Base-by-base conservation (phyloP, 2,797 vertebrate genomes). In the Muscicapa striata region DNA sequence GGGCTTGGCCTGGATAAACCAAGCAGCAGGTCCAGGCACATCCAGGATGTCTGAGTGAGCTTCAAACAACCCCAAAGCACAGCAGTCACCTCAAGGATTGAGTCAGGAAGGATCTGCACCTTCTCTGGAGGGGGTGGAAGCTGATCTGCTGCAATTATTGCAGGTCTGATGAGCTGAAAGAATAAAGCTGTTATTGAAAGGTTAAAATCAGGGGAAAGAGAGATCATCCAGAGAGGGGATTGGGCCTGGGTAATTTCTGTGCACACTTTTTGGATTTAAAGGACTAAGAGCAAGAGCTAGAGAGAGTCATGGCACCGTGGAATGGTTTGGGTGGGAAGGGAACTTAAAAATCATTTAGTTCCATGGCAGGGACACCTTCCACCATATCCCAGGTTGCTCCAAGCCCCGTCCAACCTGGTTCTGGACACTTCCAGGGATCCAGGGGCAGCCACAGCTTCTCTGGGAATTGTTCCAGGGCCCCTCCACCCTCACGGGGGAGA, bases 361-460 rank as follows among this genome's bases (percentile, higher is more conserved):
- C 29, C 45, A 52, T 0, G 4, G 16, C 20, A 74, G 5, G 18
- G 26, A 61, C 46, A 22, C 1, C 15, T 67, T 26, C 46, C n/a
- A 40, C 38, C 4, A 15, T 17, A 15, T 17, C 45, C 68, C 68
- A 67, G 76, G 26, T 0, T 30, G 24, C 45, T 87, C 16, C 75
- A 36, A 58, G 43, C 32, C 11, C 21, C 0, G 0, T 51, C 36
- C 62, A 73, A 0, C 20, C 68, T 46, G 68, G 61, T 29, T 14
- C 9, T 59, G 52, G 46, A 19, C 21, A 27, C 30, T 81, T 13
- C 24, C 85, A 73, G 68, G 45, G 85, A 9, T 59, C 32, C 78
- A 52, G 48, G 48, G 14, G 26, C 48, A 49, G 48, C 48, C 48
- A 27, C 51, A 52, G 77, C 54, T 67, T 11, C 62, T 43, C 86